Evolutionary conservation across 2,797 vertebrate genomes (phyloP).

Genomic region (Cossypha polioptera): DNA sequence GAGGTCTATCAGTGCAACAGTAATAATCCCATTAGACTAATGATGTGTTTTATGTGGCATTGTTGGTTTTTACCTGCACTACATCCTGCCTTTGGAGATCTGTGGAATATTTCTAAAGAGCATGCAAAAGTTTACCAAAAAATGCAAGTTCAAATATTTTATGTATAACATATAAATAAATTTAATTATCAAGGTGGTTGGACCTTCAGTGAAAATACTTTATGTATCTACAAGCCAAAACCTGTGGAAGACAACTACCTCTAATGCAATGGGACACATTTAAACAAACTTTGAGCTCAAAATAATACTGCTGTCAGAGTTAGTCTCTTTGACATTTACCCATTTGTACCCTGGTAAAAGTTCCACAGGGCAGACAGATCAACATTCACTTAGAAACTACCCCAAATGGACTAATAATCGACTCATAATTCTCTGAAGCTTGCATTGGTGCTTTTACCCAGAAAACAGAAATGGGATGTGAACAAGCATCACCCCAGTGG

Average conservation of each 20-base stretch:
- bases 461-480: background rate
- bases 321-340: background rate
- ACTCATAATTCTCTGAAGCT: background rate
- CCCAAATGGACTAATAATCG: background rate
- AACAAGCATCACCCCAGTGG: background rate
- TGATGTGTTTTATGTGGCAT: background rate
- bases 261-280: background rate
- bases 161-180: background rate
- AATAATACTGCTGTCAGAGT: background rate
- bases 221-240: background rate
- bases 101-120: background rate
- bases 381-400: background rate
- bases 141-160: background rate
- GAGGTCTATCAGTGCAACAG: background rate
- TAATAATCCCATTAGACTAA: background rate
- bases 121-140: background rate
- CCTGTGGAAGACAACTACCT: background rate
- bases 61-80: background rate
- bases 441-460: background rate
- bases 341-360: background rate
- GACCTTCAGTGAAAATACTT: background rate
- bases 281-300: background rate
- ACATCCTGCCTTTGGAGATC: background rate
- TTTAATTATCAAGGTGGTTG: background rate
- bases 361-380: background rate